Base-by-base conservation (phyloP, 1,140 invertebrate species). In the Pararge aegeria region DNA sequence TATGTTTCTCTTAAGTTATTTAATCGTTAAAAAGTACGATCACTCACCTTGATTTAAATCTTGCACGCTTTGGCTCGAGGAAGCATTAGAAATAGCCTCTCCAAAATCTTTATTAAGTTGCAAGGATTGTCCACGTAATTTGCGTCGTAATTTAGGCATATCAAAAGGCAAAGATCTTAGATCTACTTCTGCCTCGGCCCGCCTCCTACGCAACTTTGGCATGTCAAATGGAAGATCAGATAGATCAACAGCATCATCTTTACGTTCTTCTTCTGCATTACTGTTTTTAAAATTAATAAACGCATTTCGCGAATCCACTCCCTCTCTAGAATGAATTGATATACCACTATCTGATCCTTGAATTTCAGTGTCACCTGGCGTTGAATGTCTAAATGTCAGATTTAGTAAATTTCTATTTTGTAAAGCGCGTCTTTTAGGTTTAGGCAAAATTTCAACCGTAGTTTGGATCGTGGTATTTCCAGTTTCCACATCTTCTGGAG, bases 331-430 rank as follows among this genome's bases (percentile, higher is more conserved):
- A 73, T 96, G 95, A 57, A 96, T 93, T 5, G 95, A 96, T 70
- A 96, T 96, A 16, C 95, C 95, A 80, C 95, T 96, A 63, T 97
- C 96, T 0, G 95, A 96, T 9, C 95, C 95, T 68, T 96, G 94
- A 55, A 95, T 94, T 83, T 96, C 95, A 3, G 93, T 92, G 67
- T 94, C 93, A 27, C 93, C 92, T 12, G 92, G 90, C 15, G 91
- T 91, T 21, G 92, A 92, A 60, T 92, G 91, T 71, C 92, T 90
- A 73, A 92, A 92, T 29, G 94, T 92, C 61, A 95, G 80, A 78
- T 95, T 95, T 13, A 95, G 90, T 24, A 96, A 80, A 76, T 95
- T 95, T 71, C 95, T 94, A 72, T 96, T 96, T 66, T 95, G 94
- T 13, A 94, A 93, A 19, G 92, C 85, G 12, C 93, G 90, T 38